These are phyloP conservation scores for Platysteira castanea DNA, from an alignment of 2,113 vertebrate genomes.

Conservation along the genomic window DNA sequence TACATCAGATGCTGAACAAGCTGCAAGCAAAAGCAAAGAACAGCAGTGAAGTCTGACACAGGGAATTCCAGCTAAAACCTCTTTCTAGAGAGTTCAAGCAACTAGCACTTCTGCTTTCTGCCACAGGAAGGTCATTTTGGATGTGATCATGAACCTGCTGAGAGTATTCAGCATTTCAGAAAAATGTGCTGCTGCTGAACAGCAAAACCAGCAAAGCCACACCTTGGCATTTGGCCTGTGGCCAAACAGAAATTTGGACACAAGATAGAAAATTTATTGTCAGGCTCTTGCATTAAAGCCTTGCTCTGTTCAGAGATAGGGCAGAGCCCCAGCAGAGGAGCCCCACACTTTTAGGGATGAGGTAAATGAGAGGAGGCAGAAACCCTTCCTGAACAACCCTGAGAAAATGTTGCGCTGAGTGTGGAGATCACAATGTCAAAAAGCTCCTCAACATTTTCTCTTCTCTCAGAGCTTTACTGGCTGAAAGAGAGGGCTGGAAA, in stretches of 20 bases:
- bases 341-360: not conserved
- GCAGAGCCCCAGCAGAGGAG: not conserved
- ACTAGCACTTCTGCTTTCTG: not conserved
- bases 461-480: not conserved
- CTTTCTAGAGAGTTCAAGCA: not conserved
- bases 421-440: not conserved
- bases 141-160: not conserved
- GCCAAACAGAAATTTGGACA: not conserved
- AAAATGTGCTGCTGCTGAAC: not conserved
- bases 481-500: not conserved
- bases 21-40: not conserved
- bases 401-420: not conserved
- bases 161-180: not conserved
- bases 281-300: not conserved
- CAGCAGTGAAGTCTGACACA: not conserved
- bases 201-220: not conserved
- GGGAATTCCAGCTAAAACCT: not conserved
- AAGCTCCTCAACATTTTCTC: not conserved
- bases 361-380: not conserved
- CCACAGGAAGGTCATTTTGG: not conserved
- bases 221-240: not conserved
- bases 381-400: not conserved
- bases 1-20: not conserved
- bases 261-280: not conserved
- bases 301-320: not conserved